Evolutionary conservation across 2,888 invertebrate species (phyloP).

Genomic region (Nysson spinosus): DNA sequence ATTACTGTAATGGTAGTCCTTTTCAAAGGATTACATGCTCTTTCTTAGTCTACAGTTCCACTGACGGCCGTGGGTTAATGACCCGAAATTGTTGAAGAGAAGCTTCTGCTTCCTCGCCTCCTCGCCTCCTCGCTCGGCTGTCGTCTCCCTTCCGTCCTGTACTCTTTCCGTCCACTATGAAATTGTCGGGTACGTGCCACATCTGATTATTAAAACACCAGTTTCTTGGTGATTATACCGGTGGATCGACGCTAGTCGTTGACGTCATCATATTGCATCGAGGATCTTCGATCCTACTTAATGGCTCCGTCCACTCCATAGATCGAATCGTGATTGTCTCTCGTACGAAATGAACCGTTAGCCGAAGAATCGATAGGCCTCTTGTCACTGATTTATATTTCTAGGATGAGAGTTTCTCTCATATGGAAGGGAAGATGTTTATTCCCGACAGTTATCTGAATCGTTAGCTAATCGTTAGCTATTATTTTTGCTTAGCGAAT

Average conservation of each 20-base stretch:
- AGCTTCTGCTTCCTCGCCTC: not conserved
- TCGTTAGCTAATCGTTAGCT: no score
- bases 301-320: constrained; percentile 13
- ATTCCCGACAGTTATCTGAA: no score
- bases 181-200: not conserved
- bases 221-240: not conserved
- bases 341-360: constrained; percentile 40
- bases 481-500: no score
- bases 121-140: constrained; percentile 5
- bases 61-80: constrained; percentile 24
- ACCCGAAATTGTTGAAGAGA: constrained; percentile 29
- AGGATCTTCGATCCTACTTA: constrained; percentile 15
- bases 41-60: constrained; percentile 28
- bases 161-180: not conserved
- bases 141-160: no score
- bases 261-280: constrained; percentile 13
- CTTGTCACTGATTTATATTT: constrained; percentile 29
- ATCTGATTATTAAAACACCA: not conserved
- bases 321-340: constrained; percentile 43
- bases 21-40: constrained; percentile 41
- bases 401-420: not conserved
- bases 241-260: not conserved
- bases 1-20: constrained; percentile 56
- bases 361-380: constrained; percentile 33
- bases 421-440: no score